Percentiles rank a stretch among this genome's conserved stretches.
Evolutionary conservation across 1,140 invertebrate genomes (phyloP).

Genomic region (Papilio polytes): DNA sequence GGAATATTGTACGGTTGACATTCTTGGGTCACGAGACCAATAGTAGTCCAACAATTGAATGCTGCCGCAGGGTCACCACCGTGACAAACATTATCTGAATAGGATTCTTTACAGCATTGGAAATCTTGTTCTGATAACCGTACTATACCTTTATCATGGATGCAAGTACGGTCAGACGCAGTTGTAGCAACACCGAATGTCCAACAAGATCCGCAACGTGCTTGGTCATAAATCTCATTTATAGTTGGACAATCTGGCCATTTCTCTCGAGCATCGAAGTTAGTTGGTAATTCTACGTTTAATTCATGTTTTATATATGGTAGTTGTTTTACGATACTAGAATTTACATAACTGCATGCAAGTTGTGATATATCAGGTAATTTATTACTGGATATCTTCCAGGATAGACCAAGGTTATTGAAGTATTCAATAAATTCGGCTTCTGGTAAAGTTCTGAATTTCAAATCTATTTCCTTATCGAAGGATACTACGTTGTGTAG

Average conservation of each 20-base stretch:
- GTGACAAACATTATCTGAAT: constrained; percentile 88
- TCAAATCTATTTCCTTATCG: constrained; percentile 17
- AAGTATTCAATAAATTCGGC: constrained; percentile 33
- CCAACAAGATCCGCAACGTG: constrained; percentile 87
- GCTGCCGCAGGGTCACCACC: constrained; percentile 92
- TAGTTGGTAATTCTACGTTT: neutral
- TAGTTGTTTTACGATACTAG: neutral
- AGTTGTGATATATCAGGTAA: neutral
- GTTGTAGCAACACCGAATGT: constrained; percentile 94
- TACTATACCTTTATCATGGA: constrained; percentile 86
- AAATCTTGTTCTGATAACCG: constrained; percentile 82
- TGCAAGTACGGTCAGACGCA: constrained; percentile 94
- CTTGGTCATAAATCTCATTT: constrained; percentile 89
- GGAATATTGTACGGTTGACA: constrained; percentile 86
- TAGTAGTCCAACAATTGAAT: constrained; percentile 82
- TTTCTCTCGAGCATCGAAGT: neutral
- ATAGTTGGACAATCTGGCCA: constrained; percentile 93
- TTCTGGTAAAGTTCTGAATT: neutral
- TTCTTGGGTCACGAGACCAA: constrained; percentile 90
- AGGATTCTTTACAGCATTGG: constrained; percentile 87
- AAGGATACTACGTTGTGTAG: neutral
- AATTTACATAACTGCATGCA: neutral
- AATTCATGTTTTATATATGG: neutral
- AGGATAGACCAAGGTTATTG: constrained; percentile 16
- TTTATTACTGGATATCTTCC: constrained; percentile 24